Conservation (phyloP, 2,113 vertebrate genomes). For the Pogona vitticeps region DNA sequence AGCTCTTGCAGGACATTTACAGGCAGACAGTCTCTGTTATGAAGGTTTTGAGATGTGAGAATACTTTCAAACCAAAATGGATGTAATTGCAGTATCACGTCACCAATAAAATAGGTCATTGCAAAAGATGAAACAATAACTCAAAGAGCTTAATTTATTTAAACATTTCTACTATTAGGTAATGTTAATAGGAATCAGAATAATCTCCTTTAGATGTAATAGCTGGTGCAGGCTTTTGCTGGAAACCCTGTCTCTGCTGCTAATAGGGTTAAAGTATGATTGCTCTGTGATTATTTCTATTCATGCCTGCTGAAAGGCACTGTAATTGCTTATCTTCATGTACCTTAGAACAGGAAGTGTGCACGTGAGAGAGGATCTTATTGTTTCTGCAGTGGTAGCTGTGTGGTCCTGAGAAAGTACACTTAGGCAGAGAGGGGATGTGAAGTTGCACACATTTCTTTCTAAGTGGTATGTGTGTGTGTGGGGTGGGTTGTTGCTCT, state of each 20-base stretch:
- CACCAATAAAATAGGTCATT: conserved; percentile 29
- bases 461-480: conserved; percentile 1
- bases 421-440: not conserved
- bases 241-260: conserved; percentile 43
- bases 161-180: conserved; percentile 37
- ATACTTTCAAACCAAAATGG: not conserved
- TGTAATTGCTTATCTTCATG: conserved; percentile 55
- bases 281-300: conserved; percentile 57
- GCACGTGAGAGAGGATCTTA: conserved; percentile 31
- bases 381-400: conserved; percentile 14
- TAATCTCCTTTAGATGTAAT: conserved; percentile 41
- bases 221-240: conserved; percentile 40
- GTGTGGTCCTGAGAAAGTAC: conserved; percentile 23
- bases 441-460: conserved; percentile 6
- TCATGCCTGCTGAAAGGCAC: conserved; percentile 54
- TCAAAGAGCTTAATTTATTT: conserved; percentile 21
- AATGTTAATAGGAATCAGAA: conserved; percentile 26
- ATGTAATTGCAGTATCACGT: conserved; percentile 12
- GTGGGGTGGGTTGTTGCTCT: conserved; percentile 14
- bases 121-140: conserved; percentile 17
- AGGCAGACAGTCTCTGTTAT: not conserved
- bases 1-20: not conserved
- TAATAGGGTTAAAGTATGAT: conserved; percentile 61
- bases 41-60: not conserved
- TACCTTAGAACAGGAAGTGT: conserved; percentile 40